Evolutionary conservation across 2,888 invertebrate genomes (phyloP), one percentile per base, ranked within the genome.

Genomic region (Listrodromus nycthemerus): DNA sequence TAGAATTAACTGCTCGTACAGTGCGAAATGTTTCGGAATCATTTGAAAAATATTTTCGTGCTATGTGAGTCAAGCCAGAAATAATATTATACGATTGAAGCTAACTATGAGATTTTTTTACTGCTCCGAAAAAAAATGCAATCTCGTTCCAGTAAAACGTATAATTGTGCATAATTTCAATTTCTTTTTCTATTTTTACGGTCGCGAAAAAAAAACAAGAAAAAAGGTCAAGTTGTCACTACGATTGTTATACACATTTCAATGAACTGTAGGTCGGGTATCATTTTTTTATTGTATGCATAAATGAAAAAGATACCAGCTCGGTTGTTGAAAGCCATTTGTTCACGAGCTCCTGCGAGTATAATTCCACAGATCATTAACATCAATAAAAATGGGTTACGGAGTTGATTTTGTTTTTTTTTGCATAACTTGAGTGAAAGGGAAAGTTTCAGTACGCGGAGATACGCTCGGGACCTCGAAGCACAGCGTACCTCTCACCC

Each of bases 351-450:
- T 55, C 13, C 10, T 24, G 55, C 55, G 24, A 10, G 13, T 24
- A 4, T 24, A 45, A 55, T 24, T 24, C 55, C 55, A 55, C 13
- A 24, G 55, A 24, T 55, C 24, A 55, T 55, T 55, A 4, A 55
- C 55, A 55, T 24, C 8, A 55, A 55, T 24, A 55, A 55, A 55
- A 55, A 24, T 55, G 55, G 55, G 55, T 55, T 55, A 55, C 55
- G 55, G 55, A 55, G 10, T 55, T 24, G 55, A 55, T 55, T 55
- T 55, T 52, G 19, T 16, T 48, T 50, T 50, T 81, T 77, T 82
- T 82, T 61, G 71, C 76, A 66, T 58, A 77, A 66, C 63, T 66
- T 69, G 66, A 82, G 82, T 82, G 82, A 82, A 82, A 82, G 82
- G 82, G 77, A 82, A 82, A 82, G 76, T 77, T 77, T 77, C 33